Evolutionary conservation across 1,140 invertebrate species (phyloP), one percentile per base, ranked within the genome.

Genomic region (Neodiprion lecontei): DNA sequence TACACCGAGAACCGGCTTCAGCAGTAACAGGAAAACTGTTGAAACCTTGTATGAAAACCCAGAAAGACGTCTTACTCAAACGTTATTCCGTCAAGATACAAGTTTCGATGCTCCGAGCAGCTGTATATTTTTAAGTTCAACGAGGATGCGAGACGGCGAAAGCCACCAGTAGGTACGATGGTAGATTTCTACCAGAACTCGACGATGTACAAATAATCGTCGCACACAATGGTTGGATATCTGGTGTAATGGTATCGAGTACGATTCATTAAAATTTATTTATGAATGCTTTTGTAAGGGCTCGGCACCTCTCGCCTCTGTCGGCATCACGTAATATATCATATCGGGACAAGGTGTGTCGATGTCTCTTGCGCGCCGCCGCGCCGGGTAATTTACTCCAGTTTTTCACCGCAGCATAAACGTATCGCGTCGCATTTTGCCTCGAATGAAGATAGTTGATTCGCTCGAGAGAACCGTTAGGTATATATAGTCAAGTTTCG

Each of bases 231-330:
- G 67, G 66, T 40, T 40, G 28, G 28, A 40, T 40, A 40, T 40
- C 28, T 40, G 28, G 1, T 40, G 5, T 40, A 40, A 40, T 40
- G 28, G 65, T 72, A 75, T 79, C 73, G 74, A 75, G 74, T 73
- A 75, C 80, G 74, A 76, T 83, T 83, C 79, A 84, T 84, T 82
- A 78, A 84, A 79, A 84, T 84, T 82, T 82, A 84, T 84, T 82
- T 84, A 83, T 84, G 83, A 83, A 82, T 83, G 81, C 81, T 78
- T 81, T 68, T 12, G 75, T 75, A 81, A 83, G 80, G 83, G 83
- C 80, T 82, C 81, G 83, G 83, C 82, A 75, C 75, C 75, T 66
- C 72, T 61, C 11, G 69, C 72, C 70, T 74, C 77, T 75, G 76
- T 75, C 68, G 67, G 67, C 23, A 48, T 74, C 21, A 23, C 72